Percentiles rank a stretch among this genome's conserved stretches.
phyloP scores from a whole-genome alignment of 2,797 vertebrate species.

The Rhynchonycteris naso region DNA sequence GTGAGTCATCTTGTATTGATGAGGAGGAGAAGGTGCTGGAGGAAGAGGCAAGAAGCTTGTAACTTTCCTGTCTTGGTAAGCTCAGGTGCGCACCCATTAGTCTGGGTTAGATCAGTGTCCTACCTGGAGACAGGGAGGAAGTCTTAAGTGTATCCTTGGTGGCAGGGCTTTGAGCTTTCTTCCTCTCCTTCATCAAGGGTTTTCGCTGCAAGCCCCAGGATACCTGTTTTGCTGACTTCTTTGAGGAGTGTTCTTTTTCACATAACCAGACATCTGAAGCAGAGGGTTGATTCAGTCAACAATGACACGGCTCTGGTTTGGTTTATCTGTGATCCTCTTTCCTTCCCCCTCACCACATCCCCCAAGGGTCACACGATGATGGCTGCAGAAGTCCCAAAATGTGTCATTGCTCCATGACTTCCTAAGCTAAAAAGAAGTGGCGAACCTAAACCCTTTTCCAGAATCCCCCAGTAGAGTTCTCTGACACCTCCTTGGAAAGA shows the following conservation, averaged over 20 bases:
- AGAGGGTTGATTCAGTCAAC: not conserved
- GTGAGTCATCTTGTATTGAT: not conserved
- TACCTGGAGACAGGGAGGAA: not conserved
- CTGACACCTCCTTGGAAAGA: not conserved
- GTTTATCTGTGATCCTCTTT: not conserved
- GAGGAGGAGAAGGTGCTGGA: not conserved
- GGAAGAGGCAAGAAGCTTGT: not conserved
- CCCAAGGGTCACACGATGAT: not conserved
- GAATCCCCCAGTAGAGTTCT: not conserved
- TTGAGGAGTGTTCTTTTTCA: not conserved
- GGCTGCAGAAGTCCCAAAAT: not conserved
- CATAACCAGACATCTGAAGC: not conserved
- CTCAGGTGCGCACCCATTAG: too few relatives aligned
- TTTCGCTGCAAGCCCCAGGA: not conserved
- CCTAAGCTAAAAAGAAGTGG: not conserved
- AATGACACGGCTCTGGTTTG: not conserved
- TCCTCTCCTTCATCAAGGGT: not conserved
- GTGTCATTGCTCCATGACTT: not conserved
- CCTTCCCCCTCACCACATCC: not conserved
- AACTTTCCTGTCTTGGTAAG: not conserved
- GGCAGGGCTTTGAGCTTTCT: not conserved
- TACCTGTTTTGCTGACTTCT: not conserved
- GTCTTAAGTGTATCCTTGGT: not conserved
- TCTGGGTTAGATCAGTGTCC: not conserved
- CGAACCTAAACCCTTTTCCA: not conserved